Evolutionary conservation across 2,888 invertebrate species (phyloP), one percentile per base, ranked within the genome.

Genomic region (Schrankia costaestrigalis): DNA sequence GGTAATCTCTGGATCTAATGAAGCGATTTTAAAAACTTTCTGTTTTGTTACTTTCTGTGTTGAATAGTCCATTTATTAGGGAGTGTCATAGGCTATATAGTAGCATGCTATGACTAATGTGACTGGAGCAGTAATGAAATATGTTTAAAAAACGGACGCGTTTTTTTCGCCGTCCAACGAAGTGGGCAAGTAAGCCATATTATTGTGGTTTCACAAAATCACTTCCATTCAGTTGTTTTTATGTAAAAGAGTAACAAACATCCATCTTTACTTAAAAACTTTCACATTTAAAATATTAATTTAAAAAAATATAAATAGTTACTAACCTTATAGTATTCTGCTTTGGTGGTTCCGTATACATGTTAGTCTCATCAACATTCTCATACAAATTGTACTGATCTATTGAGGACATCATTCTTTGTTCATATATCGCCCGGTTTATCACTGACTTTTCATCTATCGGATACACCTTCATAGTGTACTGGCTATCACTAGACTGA

Each of bases 271-370:
- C 4, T 7, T 5, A 7, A 17, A 5, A 17, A 17, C 17, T 7
- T 17, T 17, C 3, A 5, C 17, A 19, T 8, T 2, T 11, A 11
- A 11, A 24, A 24, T 24, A 11, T 12, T 11, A 24, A 11, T 11
- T 3, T 11, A 3, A 23, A 23, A 7, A n/a, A 5, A 11, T 1
- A n/a, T 26, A 17, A 26, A 15, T 3, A 14, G 10, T 15, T 35
- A 60, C 63, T 45, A 44, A 85, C 86, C 84, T 75, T 71, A 86
- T 86, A 50, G 71, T 78, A 61, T 78, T 82, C 35, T 76, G 78
- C 52, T 86, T 85, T 1, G 71, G 67, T 0, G 63, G 46, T 2
- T 84, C 79, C 0, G 45, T 38, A 35, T 76, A 81, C 46, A 75
- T 49, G 52, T 69, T 74, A 31, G 67, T 75, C n/a, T n/a, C n/a